Percentiles rank a stretch among this genome's conserved stretches.
Evolutionary conservation across 2,888 invertebrate genomes (phyloP).

Genomic region (Boloria selene): DNA sequence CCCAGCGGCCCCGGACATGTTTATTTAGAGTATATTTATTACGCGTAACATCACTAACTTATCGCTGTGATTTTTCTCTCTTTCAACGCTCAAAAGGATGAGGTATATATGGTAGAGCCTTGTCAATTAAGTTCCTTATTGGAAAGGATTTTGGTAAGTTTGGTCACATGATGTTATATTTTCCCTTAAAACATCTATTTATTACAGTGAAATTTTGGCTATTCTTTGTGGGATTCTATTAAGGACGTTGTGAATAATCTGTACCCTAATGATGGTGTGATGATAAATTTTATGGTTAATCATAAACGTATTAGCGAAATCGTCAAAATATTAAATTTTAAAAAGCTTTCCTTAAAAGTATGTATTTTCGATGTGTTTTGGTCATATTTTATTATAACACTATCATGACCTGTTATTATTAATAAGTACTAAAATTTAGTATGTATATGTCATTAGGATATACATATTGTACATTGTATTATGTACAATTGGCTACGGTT

Average conservation of each 20-base stretch:
- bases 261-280: too few species aligned
- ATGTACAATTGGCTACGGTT: constrained; percentile 11
- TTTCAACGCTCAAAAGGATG: constrained; percentile 77
- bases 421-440: neutral
- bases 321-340: too few species aligned
- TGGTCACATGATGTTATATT: constrained; percentile 62
- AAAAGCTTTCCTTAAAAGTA: neutral
- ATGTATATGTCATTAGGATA: neutral
- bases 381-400: neutral
- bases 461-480: constrained; percentile 1
- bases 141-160: constrained; percentile 69
- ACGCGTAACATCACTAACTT: constrained; percentile 75
- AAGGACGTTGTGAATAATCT: too few species aligned
- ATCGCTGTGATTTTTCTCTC: constrained; percentile 74
- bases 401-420: neutral
- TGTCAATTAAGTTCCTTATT: constrained; percentile 64
- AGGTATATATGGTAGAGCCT: constrained; percentile 74
- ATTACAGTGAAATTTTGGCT: constrained; percentile 26
- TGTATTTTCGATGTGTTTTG: neutral
- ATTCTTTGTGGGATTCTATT: constrained; percentile 9
- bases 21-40: constrained; percentile 52
- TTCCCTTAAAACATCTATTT: constrained; percentile 35
- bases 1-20: constrained; percentile 54
- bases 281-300: too few species aligned
- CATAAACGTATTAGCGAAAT: too few species aligned